phyloP scores from a whole-genome alignment of 2,113 vertebrate species.

The Percopsis transmontana region DNA sequence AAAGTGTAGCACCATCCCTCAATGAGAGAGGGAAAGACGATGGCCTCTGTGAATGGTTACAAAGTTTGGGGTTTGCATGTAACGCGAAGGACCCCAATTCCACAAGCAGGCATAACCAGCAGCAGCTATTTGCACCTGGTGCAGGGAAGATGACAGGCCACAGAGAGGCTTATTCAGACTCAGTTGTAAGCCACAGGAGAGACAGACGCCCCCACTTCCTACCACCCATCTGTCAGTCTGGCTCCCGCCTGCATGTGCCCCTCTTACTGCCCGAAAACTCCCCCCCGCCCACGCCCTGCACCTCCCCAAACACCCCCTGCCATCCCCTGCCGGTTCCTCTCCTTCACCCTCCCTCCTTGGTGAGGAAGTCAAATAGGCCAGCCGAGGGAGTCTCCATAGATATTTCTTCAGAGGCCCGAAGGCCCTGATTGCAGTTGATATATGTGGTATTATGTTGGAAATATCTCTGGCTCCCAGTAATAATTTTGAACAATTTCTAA shows the following conservation, averaged over 20 bases:
- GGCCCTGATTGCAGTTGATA: background rate
- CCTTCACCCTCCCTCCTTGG: conserved; percentile 15
- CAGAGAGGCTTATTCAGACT: conserved; percentile 13
- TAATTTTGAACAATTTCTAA: background rate
- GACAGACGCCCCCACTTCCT: conserved; percentile 68
- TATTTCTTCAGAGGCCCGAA: background rate
- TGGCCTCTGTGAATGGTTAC: conserved; percentile 45
- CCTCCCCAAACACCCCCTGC: conserved; percentile 13
- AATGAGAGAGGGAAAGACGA: conserved; percentile 17
- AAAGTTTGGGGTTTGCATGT: conserved; percentile 48
- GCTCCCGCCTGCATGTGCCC: conserved; percentile 52
- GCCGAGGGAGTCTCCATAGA: background rate
- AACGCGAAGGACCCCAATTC: background rate
- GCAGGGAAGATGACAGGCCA: background rate
- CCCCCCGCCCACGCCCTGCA: conserved; percentile 59
- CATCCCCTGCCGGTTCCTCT: conserved; percentile 29
- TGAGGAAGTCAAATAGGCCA: conserved; percentile 18
- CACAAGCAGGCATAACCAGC: conserved; percentile 12
- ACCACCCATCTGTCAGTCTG: conserved; percentile 59
- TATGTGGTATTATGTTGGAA: background rate
- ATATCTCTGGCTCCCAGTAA: background rate
- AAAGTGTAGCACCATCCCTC: background rate
- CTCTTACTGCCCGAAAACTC: conserved; percentile 63
- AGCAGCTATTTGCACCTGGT: conserved; percentile 26
- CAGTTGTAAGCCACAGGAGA: conserved; percentile 31